These are phyloP conservation scores for Eriosoma lanigerum DNA, from an alignment of 1,140 invertebrate species.

Conservation along the genomic window DNA sequence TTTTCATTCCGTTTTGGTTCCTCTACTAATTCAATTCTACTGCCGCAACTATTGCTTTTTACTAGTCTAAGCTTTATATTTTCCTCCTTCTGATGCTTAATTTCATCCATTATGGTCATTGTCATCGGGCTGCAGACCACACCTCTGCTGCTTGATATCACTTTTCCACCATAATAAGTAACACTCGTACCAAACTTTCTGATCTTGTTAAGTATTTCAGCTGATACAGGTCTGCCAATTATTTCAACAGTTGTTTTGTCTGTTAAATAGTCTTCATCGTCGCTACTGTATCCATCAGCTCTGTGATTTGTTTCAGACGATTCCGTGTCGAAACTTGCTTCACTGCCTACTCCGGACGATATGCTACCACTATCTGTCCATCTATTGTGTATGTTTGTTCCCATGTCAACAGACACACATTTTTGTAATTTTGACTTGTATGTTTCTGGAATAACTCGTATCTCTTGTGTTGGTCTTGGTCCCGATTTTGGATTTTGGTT, in stretches of 20 bases:
- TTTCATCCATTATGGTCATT: conserved; percentile 68
- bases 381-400: conserved; percentile 32
- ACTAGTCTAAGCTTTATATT: conserved; percentile 63
- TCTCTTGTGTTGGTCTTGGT: conserved; percentile 26
- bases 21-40: conserved; percentile 74
- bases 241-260: conserved; percentile 55
- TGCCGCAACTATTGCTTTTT: conserved; percentile 82
- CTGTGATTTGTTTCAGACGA: conserved; percentile 40
- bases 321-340: conserved; percentile 59
- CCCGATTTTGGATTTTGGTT: conserved; percentile 40
- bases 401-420: conserved; percentile 47
- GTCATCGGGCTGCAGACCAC: conserved; percentile 66
- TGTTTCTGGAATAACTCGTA: conserved; percentile 39
- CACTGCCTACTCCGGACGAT: conserved; percentile 62
- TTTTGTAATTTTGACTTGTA: conserved; percentile 36
- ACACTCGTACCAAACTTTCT: conserved; percentile 80
- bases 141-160: conserved; percentile 68
- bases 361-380: conserved; percentile 61
- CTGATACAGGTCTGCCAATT: conserved; percentile 56
- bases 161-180: conserved; percentile 82
- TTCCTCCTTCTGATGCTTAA: conserved; percentile 56
- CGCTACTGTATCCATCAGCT: conserved; percentile 54
- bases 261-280: conserved; percentile 58
- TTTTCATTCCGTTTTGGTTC: conserved; percentile 56
- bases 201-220: conserved; percentile 80